Evolutionary conservation across 1,140 invertebrate species (phyloP).

Genomic region (Drosophila eugracilis): DNA sequence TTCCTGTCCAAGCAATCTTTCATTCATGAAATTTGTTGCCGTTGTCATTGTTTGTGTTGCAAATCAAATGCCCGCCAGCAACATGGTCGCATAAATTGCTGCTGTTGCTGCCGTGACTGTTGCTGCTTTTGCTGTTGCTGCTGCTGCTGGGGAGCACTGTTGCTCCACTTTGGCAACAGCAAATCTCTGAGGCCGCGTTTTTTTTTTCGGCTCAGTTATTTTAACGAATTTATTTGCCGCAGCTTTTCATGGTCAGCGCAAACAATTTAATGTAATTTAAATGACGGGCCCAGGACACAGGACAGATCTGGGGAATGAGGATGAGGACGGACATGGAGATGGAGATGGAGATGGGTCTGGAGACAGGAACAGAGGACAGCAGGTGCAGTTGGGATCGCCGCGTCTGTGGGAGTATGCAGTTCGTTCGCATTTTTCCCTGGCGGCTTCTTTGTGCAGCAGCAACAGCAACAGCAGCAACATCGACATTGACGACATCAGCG

Average conservation of each 20-base stretch:
- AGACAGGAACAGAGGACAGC: conserved; percentile 46
- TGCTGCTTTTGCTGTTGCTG: conserved; percentile 32
- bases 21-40: conserved; percentile 84
- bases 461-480: conserved; percentile 60
- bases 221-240: conserved; percentile 84
- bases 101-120: conserved; percentile 18
- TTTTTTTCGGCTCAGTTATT: conserved; percentile 75
- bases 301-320: conserved; percentile 37
- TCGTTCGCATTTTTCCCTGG: conserved; percentile 75
- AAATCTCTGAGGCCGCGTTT: conserved; percentile 59
- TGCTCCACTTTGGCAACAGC: conserved; percentile 74
- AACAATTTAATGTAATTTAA: conserved; percentile 85
- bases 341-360: conserved; percentile 20
- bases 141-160: conserved; percentile 52
- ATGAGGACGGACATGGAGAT: conserved; percentile 12
- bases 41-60: conserved; percentile 83
- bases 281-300: conserved; percentile 81
- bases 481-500: conserved; percentile 77
- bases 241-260: conserved; percentile 81
- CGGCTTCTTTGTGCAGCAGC: conserved; percentile 51
- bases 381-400: conserved; percentile 50
- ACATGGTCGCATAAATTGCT: conserved; percentile 74
- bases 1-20: conserved; percentile 82
- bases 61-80: conserved; percentile 80
- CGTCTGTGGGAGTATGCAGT: conserved; percentile 76